Conservation (phyloP, 2,888 invertebrate genomes). For the Hypomecis atomaria region DNA sequence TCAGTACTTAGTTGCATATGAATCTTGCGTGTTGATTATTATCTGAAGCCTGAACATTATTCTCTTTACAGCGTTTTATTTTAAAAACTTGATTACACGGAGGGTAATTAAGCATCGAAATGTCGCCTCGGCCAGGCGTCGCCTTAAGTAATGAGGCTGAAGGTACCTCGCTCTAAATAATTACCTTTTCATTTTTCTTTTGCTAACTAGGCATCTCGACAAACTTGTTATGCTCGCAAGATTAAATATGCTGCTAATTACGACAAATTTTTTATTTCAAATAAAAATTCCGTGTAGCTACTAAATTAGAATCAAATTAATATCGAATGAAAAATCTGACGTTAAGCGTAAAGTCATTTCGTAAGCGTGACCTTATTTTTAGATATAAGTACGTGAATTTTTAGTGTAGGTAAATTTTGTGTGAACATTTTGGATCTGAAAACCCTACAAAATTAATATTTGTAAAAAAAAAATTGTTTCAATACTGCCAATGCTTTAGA, state of each 20-base stretch:
- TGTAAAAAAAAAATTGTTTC: too few species aligned
- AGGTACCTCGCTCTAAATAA: conserved; percentile 47
- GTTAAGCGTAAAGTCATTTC: too few species aligned
- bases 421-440: too few species aligned
- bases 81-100: conserved; percentile 66
- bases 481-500: too few species aligned
- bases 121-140: conserved; percentile 68
- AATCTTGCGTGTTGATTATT: not conserved
- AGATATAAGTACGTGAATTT: too few species aligned
- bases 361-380: too few species aligned
- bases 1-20: conserved; percentile 49
- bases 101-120: conserved; percentile 78
- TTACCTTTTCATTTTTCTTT: conserved; percentile 30
- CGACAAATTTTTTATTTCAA: conserved; percentile 18
- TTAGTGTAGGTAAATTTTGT: too few species aligned
- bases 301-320: not conserved
- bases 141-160: conserved; percentile 65
- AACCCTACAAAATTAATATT: too few species aligned
- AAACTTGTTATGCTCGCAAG: conserved; percentile 23
- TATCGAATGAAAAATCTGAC: not conserved
- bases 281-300: not conserved
- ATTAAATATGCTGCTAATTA: conserved; percentile 21
- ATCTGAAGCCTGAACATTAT: conserved; percentile 39
- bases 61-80: conserved; percentile 63
- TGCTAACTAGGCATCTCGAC: conserved; percentile 27